These are phyloP conservation scores for Capromys pilorides DNA, from an alignment of 2,797 vertebrate species.

Conservation along the genomic window DNA sequence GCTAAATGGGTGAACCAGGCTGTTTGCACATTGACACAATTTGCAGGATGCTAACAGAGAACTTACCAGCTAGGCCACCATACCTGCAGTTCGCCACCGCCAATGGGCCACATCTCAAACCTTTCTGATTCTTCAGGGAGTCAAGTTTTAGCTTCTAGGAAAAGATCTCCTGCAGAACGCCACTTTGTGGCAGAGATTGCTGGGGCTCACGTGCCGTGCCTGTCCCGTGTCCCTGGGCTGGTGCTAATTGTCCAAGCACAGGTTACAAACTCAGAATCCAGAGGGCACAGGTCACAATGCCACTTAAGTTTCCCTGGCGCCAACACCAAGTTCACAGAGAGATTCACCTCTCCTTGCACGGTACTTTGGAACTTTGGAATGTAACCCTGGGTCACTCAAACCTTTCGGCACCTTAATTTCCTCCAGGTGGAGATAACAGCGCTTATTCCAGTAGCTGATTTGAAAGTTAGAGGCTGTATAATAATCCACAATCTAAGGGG, in stretches of 20 bases:
- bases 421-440: not conserved
- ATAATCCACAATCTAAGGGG: not conserved
- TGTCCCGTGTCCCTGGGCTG: accelerated
- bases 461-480: not conserved
- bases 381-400: not conserved
- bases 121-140: not conserved
- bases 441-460: not conserved
- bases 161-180: not conserved
- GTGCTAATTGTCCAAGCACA: too few species aligned
- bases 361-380: slow-evolving; percentile 38
- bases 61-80: not conserved
- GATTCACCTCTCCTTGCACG: not conserved
- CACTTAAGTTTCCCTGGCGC: not conserved
- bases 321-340: not conserved
- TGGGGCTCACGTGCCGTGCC: accelerated
- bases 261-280: not conserved
- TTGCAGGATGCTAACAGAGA: not conserved
- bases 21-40: not conserved
- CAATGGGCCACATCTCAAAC: not conserved
- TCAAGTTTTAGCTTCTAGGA: not conserved
- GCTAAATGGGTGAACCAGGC: not conserved
- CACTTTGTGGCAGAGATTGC: accelerated
- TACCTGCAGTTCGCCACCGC: not conserved
- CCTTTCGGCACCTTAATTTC: not conserved
- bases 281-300: not conserved